phyloP scores from a whole-genome alignment of 2,113 vertebrate species.

The Suncus etruscus region DNA sequence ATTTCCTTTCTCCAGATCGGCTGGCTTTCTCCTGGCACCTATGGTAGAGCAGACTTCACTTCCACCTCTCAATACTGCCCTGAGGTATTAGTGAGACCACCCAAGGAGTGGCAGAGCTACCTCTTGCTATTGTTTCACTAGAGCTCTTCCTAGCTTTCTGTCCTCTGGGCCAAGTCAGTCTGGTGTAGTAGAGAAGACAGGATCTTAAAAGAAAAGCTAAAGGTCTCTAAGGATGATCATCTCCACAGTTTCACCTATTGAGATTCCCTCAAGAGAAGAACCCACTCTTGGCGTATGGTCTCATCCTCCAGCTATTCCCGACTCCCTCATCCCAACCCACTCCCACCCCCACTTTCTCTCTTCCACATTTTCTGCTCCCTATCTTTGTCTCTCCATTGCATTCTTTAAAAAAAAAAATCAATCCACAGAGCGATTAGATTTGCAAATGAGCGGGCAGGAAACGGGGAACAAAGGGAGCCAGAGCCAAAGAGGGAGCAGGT shows the following conservation, averaged over 20 bases:
- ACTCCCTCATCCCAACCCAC: slow-evolving; percentile 19
- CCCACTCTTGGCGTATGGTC: not conserved
- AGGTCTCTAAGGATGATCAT: too few relatives aligned
- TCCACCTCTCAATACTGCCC: too few relatives aligned
- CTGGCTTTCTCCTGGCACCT: too few relatives aligned
- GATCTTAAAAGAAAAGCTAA: too few relatives aligned
- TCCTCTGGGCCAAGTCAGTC: too few relatives aligned
- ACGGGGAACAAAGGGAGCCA: slow-evolving; percentile 87
- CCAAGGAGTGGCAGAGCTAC: too few relatives aligned
- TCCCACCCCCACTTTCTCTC: slow-evolving; percentile 61
- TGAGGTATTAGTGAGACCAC: not conserved
- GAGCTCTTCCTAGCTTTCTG: too few relatives aligned
- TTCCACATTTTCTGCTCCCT: slow-evolving; percentile 73
- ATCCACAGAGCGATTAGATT: slow-evolving; percentile 86
- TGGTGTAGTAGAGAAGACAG: too few relatives aligned
- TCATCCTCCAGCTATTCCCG: not conserved
- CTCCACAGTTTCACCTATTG: too few relatives aligned
- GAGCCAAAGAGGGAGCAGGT: slow-evolving; percentile 87
- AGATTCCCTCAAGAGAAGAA: not conserved
- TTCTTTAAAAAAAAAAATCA: slow-evolving; percentile 79
- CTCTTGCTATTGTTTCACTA: too few relatives aligned
- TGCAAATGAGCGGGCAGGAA: slow-evolving; percentile 90
- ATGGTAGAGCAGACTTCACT: too few relatives aligned
- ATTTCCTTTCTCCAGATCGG: too few relatives aligned
- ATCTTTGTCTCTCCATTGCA: slow-evolving; percentile 80